Percentiles rank a stretch among this genome's conserved stretches.
Evolutionary conservation across 2,113 vertebrate genomes (phyloP).

Genomic region (Helogale parvula): DNA sequence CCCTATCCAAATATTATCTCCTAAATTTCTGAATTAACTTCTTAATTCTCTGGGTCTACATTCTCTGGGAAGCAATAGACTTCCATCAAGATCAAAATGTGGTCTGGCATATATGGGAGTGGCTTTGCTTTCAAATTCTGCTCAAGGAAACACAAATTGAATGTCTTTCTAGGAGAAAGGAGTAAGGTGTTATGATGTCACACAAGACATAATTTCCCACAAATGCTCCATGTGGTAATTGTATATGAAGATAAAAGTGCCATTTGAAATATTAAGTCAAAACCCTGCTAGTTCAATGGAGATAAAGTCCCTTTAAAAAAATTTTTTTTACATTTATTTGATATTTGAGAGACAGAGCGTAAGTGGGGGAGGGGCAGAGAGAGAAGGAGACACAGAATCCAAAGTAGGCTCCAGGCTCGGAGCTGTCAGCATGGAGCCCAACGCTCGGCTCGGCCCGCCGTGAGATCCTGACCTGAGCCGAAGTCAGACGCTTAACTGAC

Average conservation of each 20-base stretch:
- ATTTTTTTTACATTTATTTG: too few relatives aligned
- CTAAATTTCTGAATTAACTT: constrained; percentile 72
- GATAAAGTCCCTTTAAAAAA: constrained; percentile 68
- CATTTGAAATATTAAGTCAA: constrained; percentile 75
- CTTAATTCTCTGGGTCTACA: constrained; percentile 72
- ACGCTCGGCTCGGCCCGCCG: too few relatives aligned
- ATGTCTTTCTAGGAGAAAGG: neutral
- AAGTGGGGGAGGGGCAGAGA: too few relatives aligned
- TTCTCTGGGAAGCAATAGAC: constrained; percentile 4
- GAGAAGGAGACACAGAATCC: too few relatives aligned
- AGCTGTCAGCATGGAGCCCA: too few relatives aligned
- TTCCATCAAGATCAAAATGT: constrained; percentile 41
- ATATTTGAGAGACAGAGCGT: too few relatives aligned
- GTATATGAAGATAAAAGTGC: constrained; percentile 68
- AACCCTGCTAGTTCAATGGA: constrained; percentile 53
- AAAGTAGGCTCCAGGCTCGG: too few relatives aligned
- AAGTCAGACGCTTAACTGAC: too few relatives aligned
- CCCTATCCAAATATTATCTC: constrained; percentile 74
- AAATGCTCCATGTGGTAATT: constrained; percentile 61
- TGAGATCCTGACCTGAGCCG: too few relatives aligned
- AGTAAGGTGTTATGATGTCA: neutral
- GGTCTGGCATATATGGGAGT: constrained; percentile 11
- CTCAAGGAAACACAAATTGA: constrained; percentile 67
- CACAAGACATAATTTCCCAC: neutral
- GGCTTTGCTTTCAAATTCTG: constrained; percentile 76